Evolutionary conservation across 2,797 vertebrate species (phyloP).

Genomic region (Strix occidentalis): DNA sequence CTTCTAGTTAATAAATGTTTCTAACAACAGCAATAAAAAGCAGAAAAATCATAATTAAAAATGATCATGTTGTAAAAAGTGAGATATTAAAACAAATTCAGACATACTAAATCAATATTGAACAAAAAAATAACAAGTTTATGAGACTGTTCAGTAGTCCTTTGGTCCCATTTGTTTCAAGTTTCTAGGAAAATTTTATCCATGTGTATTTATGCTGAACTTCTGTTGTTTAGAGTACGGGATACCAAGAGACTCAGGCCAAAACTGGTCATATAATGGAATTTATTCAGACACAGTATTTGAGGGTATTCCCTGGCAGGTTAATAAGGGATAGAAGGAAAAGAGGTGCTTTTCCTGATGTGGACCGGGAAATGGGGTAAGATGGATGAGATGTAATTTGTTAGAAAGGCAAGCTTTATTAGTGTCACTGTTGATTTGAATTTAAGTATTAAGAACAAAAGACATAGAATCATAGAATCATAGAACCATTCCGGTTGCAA

Average conservation of each 20-base stretch:
- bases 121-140: neutral
- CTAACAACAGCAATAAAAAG: neutral
- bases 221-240: neutral
- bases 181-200: neutral
- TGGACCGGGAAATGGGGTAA: neutral
- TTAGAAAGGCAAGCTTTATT: neutral
- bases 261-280: neutral
- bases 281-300: neutral
- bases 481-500: no score
- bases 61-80: neutral
- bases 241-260: neutral
- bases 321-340: neutral
- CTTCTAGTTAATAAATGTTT: neutral
- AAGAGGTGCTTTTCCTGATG: neutral
- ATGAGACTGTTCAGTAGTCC: neutral
- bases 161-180: neutral
- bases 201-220: neutral
- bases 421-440: neutral
- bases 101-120: neutral
- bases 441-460: neutral
- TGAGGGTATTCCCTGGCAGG: neutral
- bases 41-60: neutral
- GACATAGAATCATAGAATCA: no score
- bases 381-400: neutral
- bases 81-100: neutral